These are phyloP conservation scores for Scleropages formosus DNA, from an alignment of 2,797 vertebrate genomes.

Conservation along the genomic window DNA sequence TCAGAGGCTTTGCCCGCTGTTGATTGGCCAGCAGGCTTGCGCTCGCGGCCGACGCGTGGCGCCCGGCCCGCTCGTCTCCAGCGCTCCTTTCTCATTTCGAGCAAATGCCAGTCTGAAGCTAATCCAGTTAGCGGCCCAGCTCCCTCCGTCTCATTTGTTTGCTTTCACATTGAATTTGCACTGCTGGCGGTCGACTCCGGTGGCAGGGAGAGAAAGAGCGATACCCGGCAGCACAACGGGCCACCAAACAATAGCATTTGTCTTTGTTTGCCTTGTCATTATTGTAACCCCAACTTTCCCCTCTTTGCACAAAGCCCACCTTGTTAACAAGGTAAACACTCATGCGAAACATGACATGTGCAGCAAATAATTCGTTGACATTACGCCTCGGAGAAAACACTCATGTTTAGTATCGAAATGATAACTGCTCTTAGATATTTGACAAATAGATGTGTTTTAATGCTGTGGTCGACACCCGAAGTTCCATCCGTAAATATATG, in stretches of 20 bases:
- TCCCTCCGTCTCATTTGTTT: background rate
- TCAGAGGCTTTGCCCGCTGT: background rate
- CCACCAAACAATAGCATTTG: background rate
- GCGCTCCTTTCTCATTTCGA: conserved; percentile 11
- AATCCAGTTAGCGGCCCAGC: conserved; percentile 18
- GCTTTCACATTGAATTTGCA: background rate
- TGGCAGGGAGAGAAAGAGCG: conserved; percentile 4
- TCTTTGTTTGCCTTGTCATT: background rate
- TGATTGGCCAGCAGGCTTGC: conserved; percentile 18
- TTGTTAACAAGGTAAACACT: no score
- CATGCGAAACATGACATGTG: no score
- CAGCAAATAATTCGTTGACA: no score
- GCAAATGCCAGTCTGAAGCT: conserved; percentile 18
- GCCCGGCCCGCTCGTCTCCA: background rate
- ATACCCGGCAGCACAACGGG: background rate
- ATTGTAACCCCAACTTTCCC: background rate
- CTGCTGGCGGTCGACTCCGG: conserved; percentile 12
- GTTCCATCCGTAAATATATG: no score
- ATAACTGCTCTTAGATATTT: no score
- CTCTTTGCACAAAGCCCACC: no score
- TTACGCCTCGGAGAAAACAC: no score
- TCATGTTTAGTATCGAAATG: no score
- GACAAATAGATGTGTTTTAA: no score
- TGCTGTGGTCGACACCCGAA: no score
- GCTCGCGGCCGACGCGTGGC: background rate